phyloP scores from a whole-genome alignment of 2,888 invertebrate species.

The Strigamia crassipes region DNA sequence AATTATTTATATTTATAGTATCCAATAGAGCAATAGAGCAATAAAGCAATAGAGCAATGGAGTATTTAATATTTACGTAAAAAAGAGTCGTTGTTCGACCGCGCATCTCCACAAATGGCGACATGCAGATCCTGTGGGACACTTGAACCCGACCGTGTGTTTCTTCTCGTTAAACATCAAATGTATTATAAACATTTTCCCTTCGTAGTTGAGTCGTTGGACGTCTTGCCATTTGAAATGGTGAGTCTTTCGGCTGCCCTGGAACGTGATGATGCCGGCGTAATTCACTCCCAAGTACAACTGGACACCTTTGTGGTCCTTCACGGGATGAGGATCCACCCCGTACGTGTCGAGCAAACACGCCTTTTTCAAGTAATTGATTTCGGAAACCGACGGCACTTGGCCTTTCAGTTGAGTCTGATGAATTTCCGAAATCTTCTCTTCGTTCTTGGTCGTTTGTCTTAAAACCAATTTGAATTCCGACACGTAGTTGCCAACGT shows the following conservation, averaged over 20 bases:
- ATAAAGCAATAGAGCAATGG: too few relatives aligned
- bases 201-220: constrained; percentile 94
- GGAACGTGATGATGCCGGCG: constrained; percentile 92
- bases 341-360: constrained; percentile 94
- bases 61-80: too few relatives aligned
- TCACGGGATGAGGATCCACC: constrained; percentile 96
- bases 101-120: constrained; percentile 97
- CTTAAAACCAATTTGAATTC: constrained; percentile 89
- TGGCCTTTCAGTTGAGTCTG: constrained; percentile 83
- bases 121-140: constrained; percentile 87
- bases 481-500: constrained; percentile 85
- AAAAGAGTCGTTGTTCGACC: constrained; percentile 96
- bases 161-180: constrained; percentile 92
- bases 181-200: constrained; percentile 96
- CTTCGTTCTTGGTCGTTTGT: constrained; percentile 89
- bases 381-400: constrained; percentile 84
- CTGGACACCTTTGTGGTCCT: constrained; percentile 92
- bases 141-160: constrained; percentile 93
- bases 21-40: too few relatives aligned
- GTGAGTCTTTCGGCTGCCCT: constrained; percentile 88
- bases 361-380: constrained; percentile 87
- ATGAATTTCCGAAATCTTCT: constrained; percentile 90
- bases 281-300: constrained; percentile 94
- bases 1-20: too few relatives aligned
- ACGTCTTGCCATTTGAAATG: constrained; percentile 96